phyloP scores from a whole-genome alignment of 2,888 invertebrate genomes.

The Ephialtes manifestator region DNA sequence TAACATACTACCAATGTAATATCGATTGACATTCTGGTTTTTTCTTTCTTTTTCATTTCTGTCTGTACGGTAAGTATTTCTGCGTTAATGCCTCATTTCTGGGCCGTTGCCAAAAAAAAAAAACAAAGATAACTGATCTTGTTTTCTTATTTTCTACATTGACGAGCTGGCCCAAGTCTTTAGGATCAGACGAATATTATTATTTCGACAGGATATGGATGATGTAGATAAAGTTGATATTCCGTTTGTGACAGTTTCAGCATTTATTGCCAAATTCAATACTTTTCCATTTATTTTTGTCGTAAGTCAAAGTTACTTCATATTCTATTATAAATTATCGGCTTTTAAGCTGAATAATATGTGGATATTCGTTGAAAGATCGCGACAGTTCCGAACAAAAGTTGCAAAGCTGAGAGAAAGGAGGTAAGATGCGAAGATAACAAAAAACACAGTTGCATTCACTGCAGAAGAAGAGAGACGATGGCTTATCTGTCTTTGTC shows the following conservation, averaged over 20 bases:
- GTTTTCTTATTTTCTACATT: too few relatives aligned
- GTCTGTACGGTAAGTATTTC: neutral
- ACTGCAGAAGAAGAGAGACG: neutral
- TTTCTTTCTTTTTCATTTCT: neutral
- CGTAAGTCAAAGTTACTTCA: too few relatives aligned
- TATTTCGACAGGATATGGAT: too few relatives aligned
- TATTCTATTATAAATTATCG: too few relatives aligned
- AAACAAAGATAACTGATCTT: neutral
- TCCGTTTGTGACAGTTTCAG: too few relatives aligned
- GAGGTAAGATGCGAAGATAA: constrained; percentile 15
- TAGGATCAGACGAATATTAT: too few relatives aligned
- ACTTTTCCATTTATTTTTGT: too few relatives aligned
- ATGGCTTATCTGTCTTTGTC: constrained; percentile 3
- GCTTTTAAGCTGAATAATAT: too few relatives aligned
- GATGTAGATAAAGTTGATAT: too few relatives aligned
- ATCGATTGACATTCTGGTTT: neutral
- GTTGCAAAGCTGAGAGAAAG: neutral
- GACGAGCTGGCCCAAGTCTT: too few relatives aligned
- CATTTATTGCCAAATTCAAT: too few relatives aligned
- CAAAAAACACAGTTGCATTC: neutral
- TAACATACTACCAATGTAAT: constrained; percentile 7
- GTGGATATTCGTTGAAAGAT: neutral
- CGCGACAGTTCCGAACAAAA: neutral
- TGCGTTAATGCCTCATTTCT: neutral
- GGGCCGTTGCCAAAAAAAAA: neutral